These are phyloP conservation scores for Pseudotriccus pelzelni DNA, from an alignment of 2,797 vertebrate species.

Conservation along the genomic window DNA sequence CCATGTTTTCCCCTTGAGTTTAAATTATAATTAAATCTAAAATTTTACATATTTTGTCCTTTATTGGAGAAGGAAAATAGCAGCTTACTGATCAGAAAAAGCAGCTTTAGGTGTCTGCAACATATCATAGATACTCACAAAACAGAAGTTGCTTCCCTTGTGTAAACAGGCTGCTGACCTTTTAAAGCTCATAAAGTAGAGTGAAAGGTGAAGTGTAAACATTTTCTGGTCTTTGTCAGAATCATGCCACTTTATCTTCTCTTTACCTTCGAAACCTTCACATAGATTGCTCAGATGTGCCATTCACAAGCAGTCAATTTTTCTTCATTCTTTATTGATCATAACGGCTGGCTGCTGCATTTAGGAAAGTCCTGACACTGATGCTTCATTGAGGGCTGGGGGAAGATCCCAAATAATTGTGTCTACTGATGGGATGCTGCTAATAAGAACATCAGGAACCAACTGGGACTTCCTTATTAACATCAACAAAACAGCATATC, in stretches of 20 bases:
- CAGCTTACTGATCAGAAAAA: not conserved
- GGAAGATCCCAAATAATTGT: not conserved
- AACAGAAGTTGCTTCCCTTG: not conserved
- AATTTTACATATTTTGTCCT: not conserved
- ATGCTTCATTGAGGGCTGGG: not conserved
- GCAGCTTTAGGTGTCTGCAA: not conserved
- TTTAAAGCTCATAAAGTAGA: not conserved
- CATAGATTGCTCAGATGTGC: not conserved
- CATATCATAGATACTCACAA: not conserved
- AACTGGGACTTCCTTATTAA: not conserved
- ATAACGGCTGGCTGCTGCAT: not conserved
- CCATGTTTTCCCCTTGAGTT: not conserved
- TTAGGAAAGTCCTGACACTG: not conserved
- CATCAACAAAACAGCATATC: not conserved
- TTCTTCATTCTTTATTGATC: not conserved
- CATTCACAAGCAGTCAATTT: not conserved
- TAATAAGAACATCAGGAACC: not conserved
- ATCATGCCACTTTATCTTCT: not conserved
- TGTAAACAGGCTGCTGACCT: not conserved
- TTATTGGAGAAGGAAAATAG: not conserved
- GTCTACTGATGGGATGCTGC: not conserved
- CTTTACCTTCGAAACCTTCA: not conserved
- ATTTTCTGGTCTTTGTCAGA: not conserved
- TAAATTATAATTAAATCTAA: not conserved
- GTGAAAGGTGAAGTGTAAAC: not conserved